Conservation (phyloP, 2,113 vertebrate genomes). For the Etheostoma cragini region DNA sequence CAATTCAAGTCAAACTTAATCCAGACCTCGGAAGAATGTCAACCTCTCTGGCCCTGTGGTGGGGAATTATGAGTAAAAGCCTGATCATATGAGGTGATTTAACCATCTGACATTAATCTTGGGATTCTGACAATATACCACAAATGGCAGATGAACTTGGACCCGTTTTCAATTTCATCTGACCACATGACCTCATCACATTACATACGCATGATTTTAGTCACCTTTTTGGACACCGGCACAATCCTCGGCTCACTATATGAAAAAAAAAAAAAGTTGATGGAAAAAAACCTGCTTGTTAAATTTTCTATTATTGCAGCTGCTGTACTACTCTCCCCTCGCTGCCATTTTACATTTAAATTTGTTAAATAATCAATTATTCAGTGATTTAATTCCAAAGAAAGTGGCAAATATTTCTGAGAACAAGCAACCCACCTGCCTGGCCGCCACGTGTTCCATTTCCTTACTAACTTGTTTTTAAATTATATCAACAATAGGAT, state of each 20-base stretch:
- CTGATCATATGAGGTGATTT: constrained; percentile 11
- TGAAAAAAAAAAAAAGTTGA: not conserved
- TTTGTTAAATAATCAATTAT: constrained; percentile 75
- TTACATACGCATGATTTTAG: constrained; percentile 40
- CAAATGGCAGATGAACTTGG: constrained; percentile 1
- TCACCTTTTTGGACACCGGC: constrained; percentile 16
- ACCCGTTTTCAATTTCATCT: constrained; percentile 17
- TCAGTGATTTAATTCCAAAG: constrained; percentile 72
- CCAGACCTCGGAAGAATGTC: not conserved
- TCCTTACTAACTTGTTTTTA: constrained; percentile 40
- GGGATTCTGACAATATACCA: constrained; percentile 16
- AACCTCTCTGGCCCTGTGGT: not conserved
- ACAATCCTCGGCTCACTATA: not conserved
- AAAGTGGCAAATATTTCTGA: constrained; percentile 54
- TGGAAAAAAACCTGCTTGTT: not conserved
- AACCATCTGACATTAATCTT: constrained; percentile 28
- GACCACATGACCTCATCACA: constrained; percentile 27
- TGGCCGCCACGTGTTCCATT: constrained; percentile 36
- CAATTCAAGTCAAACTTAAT: not conserved
- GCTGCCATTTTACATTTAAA: constrained; percentile 68
- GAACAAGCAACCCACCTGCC: constrained; percentile 46
- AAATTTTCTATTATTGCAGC: constrained; percentile 39
- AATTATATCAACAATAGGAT: constrained; percentile 37
- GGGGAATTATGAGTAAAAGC: not conserved
- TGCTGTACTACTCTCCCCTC: constrained; percentile 12